Conservation (phyloP, 2,113 vertebrate genomes). For the Mus spicilegus region DNA sequence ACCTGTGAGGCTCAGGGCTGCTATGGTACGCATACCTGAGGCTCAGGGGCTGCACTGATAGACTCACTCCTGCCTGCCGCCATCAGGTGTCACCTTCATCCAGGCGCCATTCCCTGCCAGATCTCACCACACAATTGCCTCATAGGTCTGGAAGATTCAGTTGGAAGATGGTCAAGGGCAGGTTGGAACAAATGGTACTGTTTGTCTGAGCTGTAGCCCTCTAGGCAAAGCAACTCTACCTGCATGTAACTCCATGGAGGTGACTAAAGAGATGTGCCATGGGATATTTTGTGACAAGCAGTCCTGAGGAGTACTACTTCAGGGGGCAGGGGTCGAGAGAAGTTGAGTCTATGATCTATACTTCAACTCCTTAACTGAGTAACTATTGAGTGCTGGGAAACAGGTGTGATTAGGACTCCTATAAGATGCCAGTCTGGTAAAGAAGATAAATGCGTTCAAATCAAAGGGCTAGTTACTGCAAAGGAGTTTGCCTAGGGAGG, state of each 20-base stretch:
- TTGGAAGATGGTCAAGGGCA: neutral
- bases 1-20: too few relatives aligned
- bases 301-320: neutral
- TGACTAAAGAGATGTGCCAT: neutral
- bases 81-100: rapidly evolving
- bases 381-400: neutral
- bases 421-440: neutral
- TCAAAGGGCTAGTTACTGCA: neutral
- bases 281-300: neutral
- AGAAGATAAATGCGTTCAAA: neutral
- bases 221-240: neutral
- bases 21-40: neutral
- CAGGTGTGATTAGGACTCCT: neutral
- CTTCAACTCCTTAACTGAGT: conserved; percentile 21
- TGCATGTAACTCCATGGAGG: neutral
- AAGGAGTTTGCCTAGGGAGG: neutral
- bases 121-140: too few relatives aligned
- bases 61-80: rapidly evolving
- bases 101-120: neutral
- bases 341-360: neutral
- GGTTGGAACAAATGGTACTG: neutral
- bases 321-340: neutral
- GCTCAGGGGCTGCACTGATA: too few relatives aligned
- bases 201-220: neutral
- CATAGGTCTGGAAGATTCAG: neutral